Conservation (phyloP, 2,113 vertebrate species). For the Motacilla alba region DNA sequence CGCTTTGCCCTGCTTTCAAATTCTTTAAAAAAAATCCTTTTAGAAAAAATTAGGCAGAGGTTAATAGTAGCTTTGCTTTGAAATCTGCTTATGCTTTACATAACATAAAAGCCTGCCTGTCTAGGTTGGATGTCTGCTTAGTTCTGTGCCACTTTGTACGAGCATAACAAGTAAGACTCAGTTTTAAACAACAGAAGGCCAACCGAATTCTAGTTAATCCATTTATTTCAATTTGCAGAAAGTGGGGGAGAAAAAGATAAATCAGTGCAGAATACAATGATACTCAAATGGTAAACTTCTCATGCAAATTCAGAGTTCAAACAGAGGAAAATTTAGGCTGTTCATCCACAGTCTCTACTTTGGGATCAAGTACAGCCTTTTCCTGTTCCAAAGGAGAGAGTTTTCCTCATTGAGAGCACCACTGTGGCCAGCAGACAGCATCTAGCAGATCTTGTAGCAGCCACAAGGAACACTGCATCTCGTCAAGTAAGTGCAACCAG, state of each 20-base stretch:
- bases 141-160: constrained; percentile 1
- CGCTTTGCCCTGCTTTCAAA: neutral
- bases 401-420: neutral
- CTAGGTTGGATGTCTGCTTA: constrained; percentile 30
- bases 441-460: neutral
- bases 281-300: neutral
- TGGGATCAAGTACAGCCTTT: neutral
- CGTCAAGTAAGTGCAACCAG: neutral
- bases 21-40: constrained; percentile 1
- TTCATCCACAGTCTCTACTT: neutral
- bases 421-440: neutral
- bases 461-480: neutral
- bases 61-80: constrained; percentile 51
- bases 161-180: neutral
- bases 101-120: constrained; percentile 41
- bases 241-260: rapidly evolving
- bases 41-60: constrained; percentile 52
- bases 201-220: neutral
- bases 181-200: constrained; percentile 15
- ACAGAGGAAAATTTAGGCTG: neutral
- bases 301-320: neutral
- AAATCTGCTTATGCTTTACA: constrained; percentile 63
- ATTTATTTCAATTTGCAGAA: neutral
- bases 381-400: neutral
- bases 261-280: neutral